Evolutionary conservation across 64 coral and sea anemone genomes (phyloP).

Genomic region (Dendronephthya gigantea): DNA sequence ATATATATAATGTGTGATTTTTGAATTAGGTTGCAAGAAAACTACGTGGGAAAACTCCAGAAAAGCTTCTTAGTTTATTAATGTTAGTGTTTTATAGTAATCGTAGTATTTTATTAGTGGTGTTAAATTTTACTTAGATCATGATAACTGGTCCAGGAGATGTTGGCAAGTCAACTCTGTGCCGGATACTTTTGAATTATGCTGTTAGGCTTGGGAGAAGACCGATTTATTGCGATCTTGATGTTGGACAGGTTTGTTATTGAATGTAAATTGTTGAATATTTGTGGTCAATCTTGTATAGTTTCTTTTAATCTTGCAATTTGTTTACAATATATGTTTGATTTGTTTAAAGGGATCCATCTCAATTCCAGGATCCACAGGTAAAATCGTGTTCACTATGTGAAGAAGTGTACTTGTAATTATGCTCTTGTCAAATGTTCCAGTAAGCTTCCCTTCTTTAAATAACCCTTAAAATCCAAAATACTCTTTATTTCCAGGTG

Average conservation of each 20-base stretch:
- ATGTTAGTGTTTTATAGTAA: no score
- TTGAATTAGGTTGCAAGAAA: no score
- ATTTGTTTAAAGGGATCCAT: slow-evolving; percentile 54
- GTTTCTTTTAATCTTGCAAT: not conserved
- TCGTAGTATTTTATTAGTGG: no score
- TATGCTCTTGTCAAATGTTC: no score
- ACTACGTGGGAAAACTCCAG: no score
- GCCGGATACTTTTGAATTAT: slow-evolving; percentile 69
- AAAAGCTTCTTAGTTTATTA: no score
- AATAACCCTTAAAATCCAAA: not conserved
- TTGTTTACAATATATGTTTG: not conserved
- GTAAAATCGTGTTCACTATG: slow-evolving; percentile 16
- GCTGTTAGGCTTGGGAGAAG: slow-evolving; percentile 79
- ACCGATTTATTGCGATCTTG: slow-evolving; percentile 81
- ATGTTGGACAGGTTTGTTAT: slow-evolving; percentile 74
- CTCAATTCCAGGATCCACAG: slow-evolving; percentile 68
- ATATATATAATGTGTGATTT: no score
- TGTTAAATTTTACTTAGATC: slow-evolving; percentile 29
- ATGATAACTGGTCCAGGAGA: slow-evolving; percentile 80
- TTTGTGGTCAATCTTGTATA: not conserved
- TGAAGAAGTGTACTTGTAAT: no score
- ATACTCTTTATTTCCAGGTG: slow-evolving; percentile 43
- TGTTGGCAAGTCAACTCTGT: slow-evolving; percentile 89
- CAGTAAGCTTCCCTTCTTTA: not conserved
- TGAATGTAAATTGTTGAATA: not conserved